A percentile compares a stretch with the other conserved stretches of the same genome.
These are phyloP conservation scores for Metaphire vulgaris DNA, from an alignment of 1,140 invertebrate species.

Conservation along the genomic window DNA sequence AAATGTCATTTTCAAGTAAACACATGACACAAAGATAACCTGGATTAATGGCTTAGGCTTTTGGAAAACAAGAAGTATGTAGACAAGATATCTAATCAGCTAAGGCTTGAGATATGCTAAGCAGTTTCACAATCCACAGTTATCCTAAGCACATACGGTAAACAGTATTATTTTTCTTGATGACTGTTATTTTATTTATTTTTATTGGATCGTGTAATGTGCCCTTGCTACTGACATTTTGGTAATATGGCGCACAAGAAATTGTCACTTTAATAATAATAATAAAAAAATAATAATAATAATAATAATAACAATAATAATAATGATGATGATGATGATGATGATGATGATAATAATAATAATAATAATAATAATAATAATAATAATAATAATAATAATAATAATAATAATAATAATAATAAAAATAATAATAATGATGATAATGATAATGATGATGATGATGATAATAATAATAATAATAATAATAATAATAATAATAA, in stretches of 20 bases:
- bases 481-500: conserved; percentile 12
- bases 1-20: no score
- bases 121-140: background rate
- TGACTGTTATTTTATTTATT: no score
- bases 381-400: background rate
- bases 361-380: conserved; percentile 1
- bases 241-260: no score
- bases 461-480: background rate
- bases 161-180: background rate
- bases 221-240: no score
- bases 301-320: conserved; percentile 15
- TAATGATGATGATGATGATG: background rate
- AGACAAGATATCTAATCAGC: no score
- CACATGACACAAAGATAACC: no score
- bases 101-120: background rate
- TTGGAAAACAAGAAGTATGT: no score
- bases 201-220: no score
- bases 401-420: background rate
- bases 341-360: background rate
- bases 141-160: background rate
- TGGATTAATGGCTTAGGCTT: no score
- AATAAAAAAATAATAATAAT: conserved; percentile 28
- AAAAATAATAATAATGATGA: background rate
- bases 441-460: background rate
- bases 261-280: conserved; percentile 6